Base-by-base conservation (phyloP, 2,888 invertebrate species). In the Hyppa rectilinea region DNA sequence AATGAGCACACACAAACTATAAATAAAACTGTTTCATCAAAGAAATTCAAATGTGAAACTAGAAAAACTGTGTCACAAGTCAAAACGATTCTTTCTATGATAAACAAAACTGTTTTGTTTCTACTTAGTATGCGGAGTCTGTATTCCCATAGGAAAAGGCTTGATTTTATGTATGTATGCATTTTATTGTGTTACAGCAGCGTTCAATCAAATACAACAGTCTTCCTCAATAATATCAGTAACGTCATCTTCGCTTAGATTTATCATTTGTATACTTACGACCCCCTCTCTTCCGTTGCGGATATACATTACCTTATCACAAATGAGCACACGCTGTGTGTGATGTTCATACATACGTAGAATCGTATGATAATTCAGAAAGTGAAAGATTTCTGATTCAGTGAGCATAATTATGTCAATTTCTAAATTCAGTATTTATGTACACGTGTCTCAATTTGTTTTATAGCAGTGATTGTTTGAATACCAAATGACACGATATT, bases 291-390 rank as follows among this genome's bases (percentile, higher is more conserved):
- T 59, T 59, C 38, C 52, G 47, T 26, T 76, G 60, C 61, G 56
- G 66, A 80, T 80, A 55, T 49, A 47, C 62, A 75, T 80, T 83
- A 80, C 81, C 81, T 75, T 83, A 80, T 80, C 83, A 59, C 60
- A 38, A 83, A 80, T 60, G 68, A 60, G 65, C 34, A 26, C 47
- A 40, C 40, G 67, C 64, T 80, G 67, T 68, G 10, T 75, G 20
- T 29, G 45, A 71, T 53, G 71, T 62, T 59, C 34, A 34, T 53
- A 56, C 31, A 20, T 80, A 50, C 20, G 29, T 14, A 36, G 26
- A 36, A 40, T 65, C 31, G 38, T 10, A 12, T 29, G 49, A 75
- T 80, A 65, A 55, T 78, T 31, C 47, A 34, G 34, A 12, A 45
- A 29, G 43, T 38, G 38, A 17, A 43, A 10, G 31, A 14, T 40